Evolutionary conservation across 2,888 invertebrate species (phyloP).

Genomic region (Tinea trinotella): DNA sequence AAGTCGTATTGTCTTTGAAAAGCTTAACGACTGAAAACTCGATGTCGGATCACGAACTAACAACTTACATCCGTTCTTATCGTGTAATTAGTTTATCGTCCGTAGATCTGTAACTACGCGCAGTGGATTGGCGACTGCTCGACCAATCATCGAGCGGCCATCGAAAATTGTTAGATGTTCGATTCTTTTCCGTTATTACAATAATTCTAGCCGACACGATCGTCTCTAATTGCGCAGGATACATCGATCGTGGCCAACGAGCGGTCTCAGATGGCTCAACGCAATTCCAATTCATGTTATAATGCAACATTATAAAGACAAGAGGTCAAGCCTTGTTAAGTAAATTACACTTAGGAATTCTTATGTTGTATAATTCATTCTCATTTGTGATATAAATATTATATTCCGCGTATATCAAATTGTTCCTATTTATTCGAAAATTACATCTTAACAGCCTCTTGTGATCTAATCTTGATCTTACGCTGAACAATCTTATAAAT

Average conservation of each 20-base stretch:
- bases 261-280: neutral
- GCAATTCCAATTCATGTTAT: conserved; percentile 8
- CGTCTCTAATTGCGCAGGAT: conserved; percentile 61
- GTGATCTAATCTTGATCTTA: conserved; percentile 10
- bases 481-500: neutral
- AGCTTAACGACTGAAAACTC: conserved; percentile 13
- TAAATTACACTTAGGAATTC: conserved; percentile 30
- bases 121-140: conserved; percentile 46
- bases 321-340: conserved; percentile 39
- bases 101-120: conserved; percentile 1
- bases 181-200: conserved; percentile 70
- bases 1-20: neutral
- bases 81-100: conserved; percentile 9
- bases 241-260: neutral
- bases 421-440: conserved; percentile 11
- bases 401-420: neutral
- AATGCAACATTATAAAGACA: neutral
- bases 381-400: conserved; percentile 12
- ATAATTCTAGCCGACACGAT: conserved; percentile 61
- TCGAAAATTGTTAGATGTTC: conserved; percentile 54
- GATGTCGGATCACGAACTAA: neutral
- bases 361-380: conserved; percentile 16
- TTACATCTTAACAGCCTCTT: neutral
- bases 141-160: conserved; percentile 55
- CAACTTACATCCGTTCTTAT: conserved; percentile 11